Evolutionary conservation across 1,140 invertebrate genomes (phyloP).

Genomic region (Ostrea edulis): DNA sequence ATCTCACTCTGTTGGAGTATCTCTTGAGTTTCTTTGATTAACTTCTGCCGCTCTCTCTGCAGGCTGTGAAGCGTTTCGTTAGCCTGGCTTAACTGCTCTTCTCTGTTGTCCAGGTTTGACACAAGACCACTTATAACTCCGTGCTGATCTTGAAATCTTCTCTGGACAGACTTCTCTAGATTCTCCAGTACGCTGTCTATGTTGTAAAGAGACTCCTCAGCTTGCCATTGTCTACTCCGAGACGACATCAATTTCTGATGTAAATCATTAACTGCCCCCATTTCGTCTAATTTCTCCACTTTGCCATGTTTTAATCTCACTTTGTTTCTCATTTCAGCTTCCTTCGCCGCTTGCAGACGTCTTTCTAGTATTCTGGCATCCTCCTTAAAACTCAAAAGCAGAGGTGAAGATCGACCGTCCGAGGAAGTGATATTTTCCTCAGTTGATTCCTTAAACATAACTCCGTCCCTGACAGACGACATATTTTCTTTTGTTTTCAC

Average conservation of each 20-base stretch:
- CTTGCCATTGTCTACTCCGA: conserved; percentile 60
- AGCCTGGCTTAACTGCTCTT: conserved; percentile 28
- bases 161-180: conserved; percentile 66
- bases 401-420: conserved; percentile 56
- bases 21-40: conserved; percentile 41
- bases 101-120: conserved; percentile 44
- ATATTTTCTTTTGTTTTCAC: background rate
- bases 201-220: conserved; percentile 64
- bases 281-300: background rate
- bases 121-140: conserved; percentile 60
- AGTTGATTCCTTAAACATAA: background rate
- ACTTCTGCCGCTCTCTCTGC: conserved; percentile 34
- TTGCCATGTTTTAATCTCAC: background rate
- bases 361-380: conserved; percentile 67
- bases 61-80: background rate
- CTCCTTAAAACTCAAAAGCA: conserved; percentile 63
- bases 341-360: conserved; percentile 63
- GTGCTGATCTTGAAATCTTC: conserved; percentile 61
- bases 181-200: conserved; percentile 55
- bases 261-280: conserved; percentile 54
- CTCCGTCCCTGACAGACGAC: background rate
- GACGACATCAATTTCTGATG: conserved; percentile 63
- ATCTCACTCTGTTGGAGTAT: background rate
- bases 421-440: background rate
- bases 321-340: conserved; percentile 66